Percentiles rank a stretch among this genome's conserved stretches.
Evolutionary conservation across 2,888 invertebrate species (phyloP).

Genomic region (Eucera pruinosa): DNA sequence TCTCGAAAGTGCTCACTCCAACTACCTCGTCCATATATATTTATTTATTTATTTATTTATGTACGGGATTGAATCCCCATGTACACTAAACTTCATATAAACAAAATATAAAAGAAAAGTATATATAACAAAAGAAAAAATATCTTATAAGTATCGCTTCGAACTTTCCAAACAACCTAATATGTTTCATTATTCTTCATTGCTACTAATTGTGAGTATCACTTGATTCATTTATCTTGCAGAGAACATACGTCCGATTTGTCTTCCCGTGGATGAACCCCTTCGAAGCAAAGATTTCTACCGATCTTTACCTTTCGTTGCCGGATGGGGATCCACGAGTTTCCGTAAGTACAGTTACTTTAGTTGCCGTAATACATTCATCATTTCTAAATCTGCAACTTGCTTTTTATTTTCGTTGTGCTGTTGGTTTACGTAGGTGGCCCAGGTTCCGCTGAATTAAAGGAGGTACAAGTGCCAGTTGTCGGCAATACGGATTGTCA

Average conservation of each 20-base stretch:
- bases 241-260: conserved; percentile 90
- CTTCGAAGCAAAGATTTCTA: conserved; percentile 86
- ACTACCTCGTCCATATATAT: no score
- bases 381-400: neutral
- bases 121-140: no score
- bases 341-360: conserved; percentile 87
- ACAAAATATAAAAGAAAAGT: no score
- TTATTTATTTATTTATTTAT: no score
- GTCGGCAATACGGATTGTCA: conserved; percentile 87
- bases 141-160: no score
- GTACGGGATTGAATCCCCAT: no score
- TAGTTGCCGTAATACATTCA: neutral
- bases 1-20: no score
- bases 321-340: conserved; percentile 92
- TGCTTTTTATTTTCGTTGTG: neutral
- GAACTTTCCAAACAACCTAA: no score
- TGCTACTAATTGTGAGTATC: no score
- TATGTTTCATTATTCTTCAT: neutral
- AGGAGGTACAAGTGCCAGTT: conserved; percentile 90
- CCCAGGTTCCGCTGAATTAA: conserved; percentile 87
- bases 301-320: conserved; percentile 88
- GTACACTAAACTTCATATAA: no score
- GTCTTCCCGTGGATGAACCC: conserved; percentile 88
- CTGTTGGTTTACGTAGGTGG: conserved; percentile 86
- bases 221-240: conserved; percentile 72